Percentiles rank a stretch among this genome's conserved stretches.
These are phyloP conservation scores for Syngnathus floridae DNA, from an alignment of 2,113 vertebrate species.

Conservation along the genomic window DNA sequence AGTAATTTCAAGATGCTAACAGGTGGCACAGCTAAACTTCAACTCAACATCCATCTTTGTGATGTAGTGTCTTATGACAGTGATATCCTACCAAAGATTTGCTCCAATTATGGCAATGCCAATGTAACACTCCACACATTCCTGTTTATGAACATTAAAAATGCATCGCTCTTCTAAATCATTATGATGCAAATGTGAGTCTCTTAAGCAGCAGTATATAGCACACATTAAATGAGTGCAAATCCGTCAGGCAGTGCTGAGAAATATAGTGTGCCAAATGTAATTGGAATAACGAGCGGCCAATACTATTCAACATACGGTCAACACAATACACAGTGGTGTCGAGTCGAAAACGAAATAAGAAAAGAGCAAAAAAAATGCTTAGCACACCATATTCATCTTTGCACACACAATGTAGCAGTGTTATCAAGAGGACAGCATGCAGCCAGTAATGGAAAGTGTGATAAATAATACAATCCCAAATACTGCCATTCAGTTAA, in stretches of 20 bases:
- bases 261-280: constrained; percentile 49
- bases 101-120: constrained; percentile 33
- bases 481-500: constrained; percentile 48
- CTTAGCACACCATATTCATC: constrained; percentile 50
- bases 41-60: constrained; percentile 26
- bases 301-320: constrained; percentile 61
- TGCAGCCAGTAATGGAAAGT: constrained; percentile 41
- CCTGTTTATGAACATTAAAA: constrained; percentile 67
- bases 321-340: constrained; percentile 55
- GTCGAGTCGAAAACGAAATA: constrained; percentile 22
- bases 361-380: constrained; percentile 41
- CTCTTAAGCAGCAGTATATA: constrained; percentile 57
- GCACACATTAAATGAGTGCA: constrained; percentile 57
- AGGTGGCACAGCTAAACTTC: constrained; percentile 6
- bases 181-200: constrained; percentile 66
- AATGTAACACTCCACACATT: constrained; percentile 30
- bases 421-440: constrained; percentile 46
- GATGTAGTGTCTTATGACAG: constrained; percentile 33
- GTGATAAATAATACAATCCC: constrained; percentile 50
- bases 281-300: constrained; percentile 63
- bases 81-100: constrained; percentile 27
- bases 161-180: constrained; percentile 62
- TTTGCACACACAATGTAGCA: constrained; percentile 36
- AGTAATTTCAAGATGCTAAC: constrained; percentile 17
- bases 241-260: constrained; percentile 61